Base-by-base conservation (phyloP, 1,140 invertebrate species). In the Zeugodacus cucurbitae region DNA sequence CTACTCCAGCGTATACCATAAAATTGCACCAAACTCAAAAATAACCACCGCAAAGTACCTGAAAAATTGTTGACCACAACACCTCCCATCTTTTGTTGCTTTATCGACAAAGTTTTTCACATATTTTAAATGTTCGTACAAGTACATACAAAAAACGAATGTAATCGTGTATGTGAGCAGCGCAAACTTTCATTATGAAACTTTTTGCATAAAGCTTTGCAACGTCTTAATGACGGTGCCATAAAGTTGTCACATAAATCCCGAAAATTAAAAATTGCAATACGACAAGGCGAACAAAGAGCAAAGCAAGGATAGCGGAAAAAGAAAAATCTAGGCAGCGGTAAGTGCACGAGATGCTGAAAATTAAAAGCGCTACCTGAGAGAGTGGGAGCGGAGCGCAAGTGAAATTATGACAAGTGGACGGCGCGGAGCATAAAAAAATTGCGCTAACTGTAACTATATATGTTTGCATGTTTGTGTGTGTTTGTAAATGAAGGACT, bases 121-220 rank as follows among this genome's bases (percentile, higher is more conserved):
- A 48, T 29, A 82, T 54, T 54, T 54, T 54, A 54, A 54, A 54
- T 41, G 41, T 82, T 32, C 14, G n/a, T 17, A 62, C 22, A 26
- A 54, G 48, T 54, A 54, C 14, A 54, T 54, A 54, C 14, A 54
- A 54, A 26, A 62, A 62, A 41, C 6, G 34, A 7, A 74, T 74
- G 32, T 41, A 6, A 2, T 10, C 14, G 4, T 48, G 37, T 82
- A 14, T 82, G 74, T 48, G 34, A 48, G 74, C 10, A 5, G n/a
- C n/a, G n/a, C n/a, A 62, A 82, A 82, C 41, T 82, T 82, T 82
- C 74, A 82, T 82, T 82, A 82, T 82, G 29, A 48, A 82, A 82
- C 41, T 82, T 82, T 82, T 82, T 48, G n/a, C 74, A 82, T 82
- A 48, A 82, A 82, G 41, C 74, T 48, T 82, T 48, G 41, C n/a